Conservation (phyloP, 1,140 invertebrate species). For the Drosophila athabasca region DNA sequence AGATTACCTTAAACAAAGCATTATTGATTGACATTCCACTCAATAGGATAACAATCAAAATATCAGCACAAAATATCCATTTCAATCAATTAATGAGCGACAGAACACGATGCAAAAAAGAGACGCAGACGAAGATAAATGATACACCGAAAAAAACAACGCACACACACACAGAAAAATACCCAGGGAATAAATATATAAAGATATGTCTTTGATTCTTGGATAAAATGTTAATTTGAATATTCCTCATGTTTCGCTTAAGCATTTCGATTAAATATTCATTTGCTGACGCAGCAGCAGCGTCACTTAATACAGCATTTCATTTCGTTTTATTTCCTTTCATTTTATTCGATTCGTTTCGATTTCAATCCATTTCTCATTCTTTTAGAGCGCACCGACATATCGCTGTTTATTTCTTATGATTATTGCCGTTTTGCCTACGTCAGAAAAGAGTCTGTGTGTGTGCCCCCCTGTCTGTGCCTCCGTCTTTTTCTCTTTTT, state of each 20-base stretch:
- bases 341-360: no score
- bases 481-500: conserved; percentile 30
- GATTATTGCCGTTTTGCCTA: conserved; percentile 56
- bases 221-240: conserved; percentile 38
- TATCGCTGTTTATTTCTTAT: conserved; percentile 21
- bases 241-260: conserved; percentile 59
- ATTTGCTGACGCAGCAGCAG: conserved; percentile 75
- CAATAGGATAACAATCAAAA: conserved; percentile 18
- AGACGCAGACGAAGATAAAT: conserved; percentile 23
- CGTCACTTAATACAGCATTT: conserved; percentile 67
- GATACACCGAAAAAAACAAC: not conserved
- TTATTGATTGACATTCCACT: conserved; percentile 21
- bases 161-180: not conserved
- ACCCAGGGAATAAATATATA: not conserved
- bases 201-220: not conserved
- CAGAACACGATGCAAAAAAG: conserved; percentile 2
- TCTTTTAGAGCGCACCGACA: not conserved
- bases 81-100: conserved; percentile 57
- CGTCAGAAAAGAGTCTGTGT: conserved; percentile 60
- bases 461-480: conserved; percentile 4
- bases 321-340: conserved; percentile 48
- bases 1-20: conserved; percentile 13
- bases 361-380: conserved; percentile 12
- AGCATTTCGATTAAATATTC: conserved; percentile 77
- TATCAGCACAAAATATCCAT: conserved; percentile 45